Base-by-base conservation (phyloP, 2,888 invertebrate genomes). In the Iselma pallidipennis region DNA sequence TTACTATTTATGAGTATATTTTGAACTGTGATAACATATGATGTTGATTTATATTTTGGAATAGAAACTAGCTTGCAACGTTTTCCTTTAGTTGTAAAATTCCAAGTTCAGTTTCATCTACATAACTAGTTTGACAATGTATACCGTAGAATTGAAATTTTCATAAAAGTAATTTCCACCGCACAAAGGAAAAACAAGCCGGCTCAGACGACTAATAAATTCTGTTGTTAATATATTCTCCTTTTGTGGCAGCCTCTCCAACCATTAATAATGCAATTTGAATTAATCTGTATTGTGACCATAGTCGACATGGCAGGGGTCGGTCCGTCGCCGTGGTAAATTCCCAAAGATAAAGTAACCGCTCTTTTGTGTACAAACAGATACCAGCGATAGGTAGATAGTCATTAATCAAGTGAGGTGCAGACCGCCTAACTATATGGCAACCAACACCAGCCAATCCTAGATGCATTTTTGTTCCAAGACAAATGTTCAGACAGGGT, bases 401-500 rank as follows among this genome's bases (percentile, higher is more conserved):
- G 67, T 66, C 74, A 74, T 77, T 76, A 77, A 76, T 76, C 77
- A 75, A 66, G 66, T 31, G 66, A 69, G 71, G 69, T 68, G 67
- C 66, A 63, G 70, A 66, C 69, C 70, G 61, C 63, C 63, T n/a
- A 60, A 55, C 57, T 57, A 66, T n/a, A n/a, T n/a, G n/a, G 60
- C n/a, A n/a, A n/a, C n/a, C 63, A 42, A 23, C 57, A 57, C 64
- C 61, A 65, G 65, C 76, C 75, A 74, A 74, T 73, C 74, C 73
- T 71, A 67, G 70, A 68, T 70, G 72, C 69, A 73, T 75, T 76
- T 75, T 77, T 74, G 74, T 72, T 70, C 67, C 61, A 71, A 76
- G 76, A 77, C 75, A 75, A 74, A 77, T 76, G 76, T 71, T 69
- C 71, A 60, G n/a, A n/a, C n/a, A n/a, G 69, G 72, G 60, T 55